These are phyloP conservation scores for Crypturellus tataupa DNA, from an alignment of 2,797 vertebrate genomes.

Conservation along the genomic window DNA sequence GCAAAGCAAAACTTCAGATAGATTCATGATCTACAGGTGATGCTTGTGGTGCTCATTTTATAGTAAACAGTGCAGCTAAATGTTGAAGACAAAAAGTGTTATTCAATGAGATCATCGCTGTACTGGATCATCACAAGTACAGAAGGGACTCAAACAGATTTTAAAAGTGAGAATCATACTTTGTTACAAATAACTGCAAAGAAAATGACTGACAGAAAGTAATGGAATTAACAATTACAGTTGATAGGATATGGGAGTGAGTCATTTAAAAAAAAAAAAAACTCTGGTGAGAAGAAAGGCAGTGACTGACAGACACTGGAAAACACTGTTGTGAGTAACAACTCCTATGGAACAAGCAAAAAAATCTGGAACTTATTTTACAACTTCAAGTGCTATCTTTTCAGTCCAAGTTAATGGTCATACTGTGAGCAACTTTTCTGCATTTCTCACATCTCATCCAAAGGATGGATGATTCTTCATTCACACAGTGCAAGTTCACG, in stretches of 20 bases:
- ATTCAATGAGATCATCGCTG: too few species aligned
- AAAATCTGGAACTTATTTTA: neutral
- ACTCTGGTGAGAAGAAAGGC: neutral
- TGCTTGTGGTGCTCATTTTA: neutral
- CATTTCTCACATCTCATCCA: neutral
- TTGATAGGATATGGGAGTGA: constrained; percentile 48
- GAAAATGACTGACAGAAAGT: constrained; percentile 62
- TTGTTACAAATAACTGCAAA: constrained; percentile 32
- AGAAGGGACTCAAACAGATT: constrained; percentile 35
- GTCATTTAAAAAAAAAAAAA: neutral
- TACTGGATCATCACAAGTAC: neutral
- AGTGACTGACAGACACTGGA: neutral
- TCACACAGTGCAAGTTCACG: neutral
- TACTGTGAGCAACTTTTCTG: neutral
- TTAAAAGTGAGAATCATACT: constrained; percentile 37
- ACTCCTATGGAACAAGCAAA: neutral
- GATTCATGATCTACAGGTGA: neutral
- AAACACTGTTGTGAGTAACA: neutral
- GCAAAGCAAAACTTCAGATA: neutral
- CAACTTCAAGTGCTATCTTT: neutral
- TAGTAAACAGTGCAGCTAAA: constrained; percentile 17
- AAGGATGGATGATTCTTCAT: neutral
- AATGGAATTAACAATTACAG: constrained; percentile 69
- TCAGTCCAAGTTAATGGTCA: neutral
- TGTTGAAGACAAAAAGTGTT: neutral